A percentile compares a stretch with the other conserved stretches of the same genome.
phyloP scores from a whole-genome alignment of 2,113 vertebrate genomes.

The Colistium nudipinnis region DNA sequence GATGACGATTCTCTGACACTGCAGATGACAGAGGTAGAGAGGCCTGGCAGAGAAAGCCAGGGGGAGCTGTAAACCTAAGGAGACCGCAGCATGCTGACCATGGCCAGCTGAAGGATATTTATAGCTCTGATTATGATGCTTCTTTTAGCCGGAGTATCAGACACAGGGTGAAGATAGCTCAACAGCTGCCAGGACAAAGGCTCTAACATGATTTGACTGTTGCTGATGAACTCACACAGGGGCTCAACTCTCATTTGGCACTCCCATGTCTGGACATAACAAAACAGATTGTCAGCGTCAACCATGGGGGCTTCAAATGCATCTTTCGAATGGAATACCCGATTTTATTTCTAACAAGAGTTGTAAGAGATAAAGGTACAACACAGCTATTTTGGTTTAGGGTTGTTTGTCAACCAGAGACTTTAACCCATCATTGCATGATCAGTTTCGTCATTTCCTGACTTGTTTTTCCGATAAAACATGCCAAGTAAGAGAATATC shows the following conservation, averaged over 20 bases:
- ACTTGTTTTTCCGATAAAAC: no score
- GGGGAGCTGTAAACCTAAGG: conserved; percentile 30
- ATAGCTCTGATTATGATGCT: conserved; percentile 53
- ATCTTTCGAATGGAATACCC: no score
- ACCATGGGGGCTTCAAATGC: no score
- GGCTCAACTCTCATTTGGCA: conserved; percentile 1
- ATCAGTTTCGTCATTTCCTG: no score
- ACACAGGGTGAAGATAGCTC: conserved; percentile 28
- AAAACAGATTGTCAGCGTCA: no score
- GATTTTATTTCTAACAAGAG: no score
- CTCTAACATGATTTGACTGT: background rate
- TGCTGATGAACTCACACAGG: conserved; percentile 14
- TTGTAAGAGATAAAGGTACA: no score
- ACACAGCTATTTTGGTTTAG: no score
- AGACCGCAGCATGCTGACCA: conserved; percentile 46
- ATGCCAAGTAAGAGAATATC: no score
- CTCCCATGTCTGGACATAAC: background rate
- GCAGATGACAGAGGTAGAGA: background rate
- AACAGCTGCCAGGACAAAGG: conserved; percentile 62
- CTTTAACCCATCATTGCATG: no score
- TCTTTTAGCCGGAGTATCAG: conserved; percentile 22
- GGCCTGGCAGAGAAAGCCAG: background rate
- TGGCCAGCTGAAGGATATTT: conserved; percentile 78
- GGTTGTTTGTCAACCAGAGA: no score
- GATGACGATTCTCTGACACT: background rate